Conservation (phyloP, 2,888 invertebrate genomes). For the Prostheceraeus crozeri region DNA sequence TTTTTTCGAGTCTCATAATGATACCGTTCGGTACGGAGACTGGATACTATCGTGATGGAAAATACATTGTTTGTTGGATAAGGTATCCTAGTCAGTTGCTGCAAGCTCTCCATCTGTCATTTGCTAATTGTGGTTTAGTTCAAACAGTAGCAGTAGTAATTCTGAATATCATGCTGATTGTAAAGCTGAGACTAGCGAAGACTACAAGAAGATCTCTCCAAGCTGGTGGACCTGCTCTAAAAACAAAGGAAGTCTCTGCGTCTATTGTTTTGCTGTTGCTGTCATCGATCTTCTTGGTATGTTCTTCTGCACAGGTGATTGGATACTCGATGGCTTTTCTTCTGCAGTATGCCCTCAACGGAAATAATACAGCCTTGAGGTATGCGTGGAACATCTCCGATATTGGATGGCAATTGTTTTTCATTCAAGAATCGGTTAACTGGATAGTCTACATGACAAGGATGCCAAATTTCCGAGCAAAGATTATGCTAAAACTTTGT, state of each 20-base stretch:
- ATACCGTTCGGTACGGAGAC: no score
- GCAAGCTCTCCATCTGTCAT: no score
- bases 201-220: slow-evolving; percentile 6
- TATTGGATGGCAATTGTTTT: slow-evolving; percentile 34
- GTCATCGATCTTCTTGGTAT: slow-evolving; percentile 31
- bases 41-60: no score
- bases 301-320: slow-evolving; percentile 33
- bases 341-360: background rate
- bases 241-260: slow-evolving; percentile 32
- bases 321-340: slow-evolving; percentile 26
- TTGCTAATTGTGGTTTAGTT: slow-evolving; percentile 29
- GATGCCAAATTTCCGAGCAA: slow-evolving; percentile 35
- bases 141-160: slow-evolving; percentile 24
- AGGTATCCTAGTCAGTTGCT: no score
- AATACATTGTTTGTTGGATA: no score
- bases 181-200: slow-evolving; percentile 11
- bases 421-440: slow-evolving; percentile 35
- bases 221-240: slow-evolving; percentile 6
- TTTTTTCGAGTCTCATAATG: no score
- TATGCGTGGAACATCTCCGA: slow-evolving; percentile 29
- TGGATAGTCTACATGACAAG: slow-evolving; percentile 30
- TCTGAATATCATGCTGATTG: background rate
- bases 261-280: slow-evolving; percentile 30
- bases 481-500: no score
- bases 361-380: background rate